These are phyloP conservation scores for Pampusana beccarii DNA, from an alignment of 2,113 vertebrate genomes.

Conservation along the genomic window DNA sequence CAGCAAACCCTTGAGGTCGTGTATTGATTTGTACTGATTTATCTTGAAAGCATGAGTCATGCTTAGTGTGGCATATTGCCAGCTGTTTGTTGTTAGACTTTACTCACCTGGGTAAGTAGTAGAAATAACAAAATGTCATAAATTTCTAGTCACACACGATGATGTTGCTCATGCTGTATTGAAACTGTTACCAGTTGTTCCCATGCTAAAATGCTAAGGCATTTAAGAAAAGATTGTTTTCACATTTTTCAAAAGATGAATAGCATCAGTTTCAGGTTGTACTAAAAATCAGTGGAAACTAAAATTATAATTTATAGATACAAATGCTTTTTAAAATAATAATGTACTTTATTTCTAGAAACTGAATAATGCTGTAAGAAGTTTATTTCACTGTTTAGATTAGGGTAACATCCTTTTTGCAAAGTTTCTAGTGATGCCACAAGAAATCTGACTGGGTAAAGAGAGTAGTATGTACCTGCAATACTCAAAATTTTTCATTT, in stretches of 20 bases:
- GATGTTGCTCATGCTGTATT: neutral
- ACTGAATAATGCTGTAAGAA: neutral
- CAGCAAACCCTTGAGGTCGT: neutral
- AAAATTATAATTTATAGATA: neutral
- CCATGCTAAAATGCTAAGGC: neutral
- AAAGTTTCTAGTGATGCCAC: neutral
- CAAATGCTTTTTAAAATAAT: neutral
- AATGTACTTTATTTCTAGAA: neutral
- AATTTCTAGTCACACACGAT: neutral
- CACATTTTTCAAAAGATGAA: neutral
- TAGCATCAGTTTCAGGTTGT: neutral
- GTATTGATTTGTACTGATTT: neutral
- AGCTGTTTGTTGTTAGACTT: neutral
- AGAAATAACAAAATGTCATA: neutral
- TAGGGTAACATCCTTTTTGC: neutral
- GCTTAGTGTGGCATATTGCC: neutral
- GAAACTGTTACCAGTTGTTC: neutral
- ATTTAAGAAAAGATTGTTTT: neutral
- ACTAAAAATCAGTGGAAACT: neutral
- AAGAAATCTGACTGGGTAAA: neutral
- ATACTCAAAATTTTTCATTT: neutral
- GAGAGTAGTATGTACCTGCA: neutral
- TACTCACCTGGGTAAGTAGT: neutral
- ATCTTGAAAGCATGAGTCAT: neutral
- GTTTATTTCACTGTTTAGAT: neutral